Base-by-base conservation (phyloP, 2,797 vertebrate genomes). In the Anas capensis region DNA sequence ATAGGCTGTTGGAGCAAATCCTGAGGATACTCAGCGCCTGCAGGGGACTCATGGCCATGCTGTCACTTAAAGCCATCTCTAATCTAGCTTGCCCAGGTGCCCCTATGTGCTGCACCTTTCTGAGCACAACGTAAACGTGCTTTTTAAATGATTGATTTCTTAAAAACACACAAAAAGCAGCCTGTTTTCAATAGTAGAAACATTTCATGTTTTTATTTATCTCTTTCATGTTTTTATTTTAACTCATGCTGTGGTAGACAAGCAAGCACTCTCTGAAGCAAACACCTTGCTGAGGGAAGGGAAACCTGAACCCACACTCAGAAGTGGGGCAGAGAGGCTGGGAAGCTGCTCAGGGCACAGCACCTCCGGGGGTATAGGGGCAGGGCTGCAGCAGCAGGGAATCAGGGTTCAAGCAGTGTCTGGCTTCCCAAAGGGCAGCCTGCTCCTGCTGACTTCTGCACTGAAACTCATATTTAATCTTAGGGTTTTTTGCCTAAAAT, bases 401-500 rank as follows among this genome's bases (percentile, higher is more conserved):
- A 27, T 6, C 26, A 0, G 53, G 21, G 44, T 85, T 88, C 44
- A 21, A 0, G 26, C 62, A 6, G 14, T 16, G 53, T 75, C n/a
- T 71, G 75, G 8, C 93, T 92, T 61, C 23, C 34, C 84, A 15
- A 12, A 38, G 71, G 78, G 68, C 83, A 89, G 44, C 68, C 71
- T n/a, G 48, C 86, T 89, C 82, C 92, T 0, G 42, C 93, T 94
- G 91, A 11, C 88, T 70, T 1, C 62, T 40, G 64, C 40, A 23
- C 48, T 3, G 0, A 53, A 88, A 84, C 86, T 94, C 90, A 51
- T 77, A 84, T 94, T 86, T 66, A 93, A 84, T 84, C 80, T 7
- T 49, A 0, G 3, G 56, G 77, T 40, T 49, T 93, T 95, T 96
- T 91, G 73, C 88, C 88, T 93, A 53, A 92, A 93, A 86, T 69